Evolutionary conservation across 2,797 vertebrate species (phyloP), one percentile per base, ranked within the genome.

Genomic region (Euphonia xanthogaster): DNA sequence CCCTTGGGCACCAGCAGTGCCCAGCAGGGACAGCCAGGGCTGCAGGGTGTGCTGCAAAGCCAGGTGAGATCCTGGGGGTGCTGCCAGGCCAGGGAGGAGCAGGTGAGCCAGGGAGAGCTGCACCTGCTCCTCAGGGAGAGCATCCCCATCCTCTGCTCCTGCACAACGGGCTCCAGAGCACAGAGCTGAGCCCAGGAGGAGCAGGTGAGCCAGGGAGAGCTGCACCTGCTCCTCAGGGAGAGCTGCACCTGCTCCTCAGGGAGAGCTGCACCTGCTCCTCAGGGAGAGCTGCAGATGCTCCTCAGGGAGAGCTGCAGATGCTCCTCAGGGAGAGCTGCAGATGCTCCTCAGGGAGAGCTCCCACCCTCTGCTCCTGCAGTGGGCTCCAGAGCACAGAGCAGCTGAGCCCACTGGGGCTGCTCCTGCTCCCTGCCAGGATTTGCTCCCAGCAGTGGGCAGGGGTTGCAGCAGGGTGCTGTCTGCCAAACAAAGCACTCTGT

Each of bases 71-170:
- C 33, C 39, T 17, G 28, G 28, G 2, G 4, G 2, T 4, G 25
- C 54, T 37, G 60, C 6, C 51, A 33, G 44, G 19, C 48, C 48
- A 28, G 22, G 39, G 16, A 48, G 54, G 14, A 20, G 37, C 23
- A 6, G 40, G 2, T 8, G n/a, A 15, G 12, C 24, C 77, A 6
- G 1, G 0, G 2, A 13, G 45, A 55, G 37, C 60, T 55, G 65
- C 1, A 0, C 21, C 33, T 62, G n/a, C 14, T 53, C n/a, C 14
- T 10, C 27, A 10, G 44, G 47, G 61, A 48, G 23, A 58, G 37
- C 11, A 0, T 3, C 61, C 28, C 57, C 33, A 10, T 15, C 44
- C 40, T 0, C 21, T 31, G 27, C 30, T 35, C 1, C 0, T 3
- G 28, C 3, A 25, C 44, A 25, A 47, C 2, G 45, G 14, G 9